These are phyloP conservation scores for Antidorcas marsupialis DNA, from an alignment of 2,113 vertebrate species.

Conservation along the genomic window DNA sequence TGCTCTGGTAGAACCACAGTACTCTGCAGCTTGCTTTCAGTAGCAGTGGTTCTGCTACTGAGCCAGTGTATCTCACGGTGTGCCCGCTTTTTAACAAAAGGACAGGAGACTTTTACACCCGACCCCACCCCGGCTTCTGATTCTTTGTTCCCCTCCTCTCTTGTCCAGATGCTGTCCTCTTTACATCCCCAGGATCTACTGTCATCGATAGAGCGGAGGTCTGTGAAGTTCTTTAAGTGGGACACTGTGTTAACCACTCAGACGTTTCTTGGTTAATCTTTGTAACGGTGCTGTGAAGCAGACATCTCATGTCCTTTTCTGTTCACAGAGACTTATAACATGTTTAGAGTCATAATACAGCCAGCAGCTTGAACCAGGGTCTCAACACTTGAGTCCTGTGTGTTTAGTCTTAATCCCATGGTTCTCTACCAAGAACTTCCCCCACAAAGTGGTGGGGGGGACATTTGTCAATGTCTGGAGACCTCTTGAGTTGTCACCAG, in stretches of 20 bases:
- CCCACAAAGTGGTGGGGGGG: fast-evolving
- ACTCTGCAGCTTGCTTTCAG: background rate
- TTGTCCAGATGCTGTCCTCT: background rate
- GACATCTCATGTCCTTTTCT: background rate
- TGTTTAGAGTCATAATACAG: fast-evolving
- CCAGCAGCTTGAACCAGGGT: background rate
- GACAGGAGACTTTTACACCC: background rate
- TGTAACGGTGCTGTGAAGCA: background rate
- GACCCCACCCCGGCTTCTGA: background rate
- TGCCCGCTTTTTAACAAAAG: background rate
- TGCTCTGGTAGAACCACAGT: background rate
- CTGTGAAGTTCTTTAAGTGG: background rate
- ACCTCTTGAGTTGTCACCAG: background rate
- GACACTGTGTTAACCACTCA: background rate
- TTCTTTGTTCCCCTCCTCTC: background rate
- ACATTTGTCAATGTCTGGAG: background rate
- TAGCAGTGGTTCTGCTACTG: background rate
- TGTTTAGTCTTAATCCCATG: background rate
- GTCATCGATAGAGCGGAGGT: background rate
- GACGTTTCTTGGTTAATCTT: background rate
- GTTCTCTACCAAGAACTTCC: background rate
- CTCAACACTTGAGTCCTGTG: background rate
- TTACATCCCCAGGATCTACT: background rate
- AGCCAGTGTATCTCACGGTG: background rate
- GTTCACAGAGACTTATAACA: background rate